Base-by-base conservation (phyloP, 2,113 vertebrate genomes). In the Orthonyx spaldingii region DNA sequence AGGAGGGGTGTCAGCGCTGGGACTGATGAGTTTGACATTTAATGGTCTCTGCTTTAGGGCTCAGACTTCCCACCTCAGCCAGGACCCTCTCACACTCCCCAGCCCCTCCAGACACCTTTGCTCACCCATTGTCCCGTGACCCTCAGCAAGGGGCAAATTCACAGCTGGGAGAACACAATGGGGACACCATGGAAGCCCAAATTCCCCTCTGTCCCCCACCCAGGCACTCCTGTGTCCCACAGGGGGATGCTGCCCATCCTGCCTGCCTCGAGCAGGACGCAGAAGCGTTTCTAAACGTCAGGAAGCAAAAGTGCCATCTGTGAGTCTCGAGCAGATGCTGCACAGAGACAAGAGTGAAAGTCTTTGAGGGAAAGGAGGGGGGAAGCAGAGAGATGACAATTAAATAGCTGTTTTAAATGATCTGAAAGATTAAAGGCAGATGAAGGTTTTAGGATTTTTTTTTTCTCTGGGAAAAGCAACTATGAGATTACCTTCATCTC, bases 401-500 rank as follows among this genome's bases (percentile, higher is more conserved):
- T 91, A 94, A 96, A 96, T 90, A 79, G 91, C 94, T 96, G 61
- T 86, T 97, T 95, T 79, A 81, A 95, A 84, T 64, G 9, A 93
- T 96, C 91, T 90, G 74, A 69, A 75, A 89, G 91, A 95, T 96
- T 92, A 96, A 94, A 95, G 75, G 56, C 80, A 90, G 70, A 79
- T 85, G 77, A 50, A 87, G 66, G 83, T 10, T 84, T 69, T 24
- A 8, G 59, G 59, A n/a, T 68, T 35, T 35, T 74, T 84, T 39
- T 56, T 47, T 50, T 19, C 68, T 61, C 47, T 68, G 35, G n/a
- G 72, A 78, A 77, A 50, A 59, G 55, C 57, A 86, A 37, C n/a
- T 28, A 68, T 1, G 1, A 70, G 70, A 81, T 85, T 93, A 55
- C 86, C 77, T 84, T 91, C 3, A 7, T 69, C 64, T 86, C 47